Evolutionary conservation across 2,113 vertebrate genomes (phyloP), one percentile per base, ranked within the genome.

Genomic region (Haliaeetus leucogaster): DNA sequence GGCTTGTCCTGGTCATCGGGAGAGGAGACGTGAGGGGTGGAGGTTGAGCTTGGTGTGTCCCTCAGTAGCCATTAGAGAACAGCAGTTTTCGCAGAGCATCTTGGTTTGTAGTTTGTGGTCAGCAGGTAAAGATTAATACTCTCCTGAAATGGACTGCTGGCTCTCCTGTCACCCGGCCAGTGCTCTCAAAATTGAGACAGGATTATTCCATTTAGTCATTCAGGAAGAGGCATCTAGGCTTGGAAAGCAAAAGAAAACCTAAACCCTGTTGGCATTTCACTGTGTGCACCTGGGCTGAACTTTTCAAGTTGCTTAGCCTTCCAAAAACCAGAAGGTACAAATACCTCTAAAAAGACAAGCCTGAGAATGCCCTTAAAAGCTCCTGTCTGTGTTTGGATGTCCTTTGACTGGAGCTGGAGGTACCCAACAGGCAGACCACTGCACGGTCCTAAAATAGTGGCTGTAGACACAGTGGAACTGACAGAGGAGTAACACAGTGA

Each of bases 181-280:
- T 13, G 19, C 32, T 50, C 62, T 84, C 43, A 29, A 40, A 53
- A 70, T 26, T 38, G 52, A 71, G 58, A 40, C 87, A 56, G 40
- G 29, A 42, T 86, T 78, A 67, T 82, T 91, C 88, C 21, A 21
- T 85, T 71, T 58, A 72, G 70, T 67, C 53, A 65, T 78, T 79
- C 66, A 26, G 43, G 62, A n/a, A 82, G 61, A 74, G 50, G 23
- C 8, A 21, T 38, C 29, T 43, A 21, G 55, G 25, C 45, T 95
- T 92, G 82, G 82, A 82, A 92, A 83, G 40, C 59, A 79, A 86
- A 73, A 36, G 16, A 62, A 63, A 86, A 55, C 77, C 27, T 82
- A 55, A 82, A 42, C 11, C 25, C 30, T 59, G 2, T 38, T 78
- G 68, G 45, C 65, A 67, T 85, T 81, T 71, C 83, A 48, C 16